phyloP scores from a whole-genome alignment of 2,888 invertebrate genomes.

The Agrilus biguttatus region DNA sequence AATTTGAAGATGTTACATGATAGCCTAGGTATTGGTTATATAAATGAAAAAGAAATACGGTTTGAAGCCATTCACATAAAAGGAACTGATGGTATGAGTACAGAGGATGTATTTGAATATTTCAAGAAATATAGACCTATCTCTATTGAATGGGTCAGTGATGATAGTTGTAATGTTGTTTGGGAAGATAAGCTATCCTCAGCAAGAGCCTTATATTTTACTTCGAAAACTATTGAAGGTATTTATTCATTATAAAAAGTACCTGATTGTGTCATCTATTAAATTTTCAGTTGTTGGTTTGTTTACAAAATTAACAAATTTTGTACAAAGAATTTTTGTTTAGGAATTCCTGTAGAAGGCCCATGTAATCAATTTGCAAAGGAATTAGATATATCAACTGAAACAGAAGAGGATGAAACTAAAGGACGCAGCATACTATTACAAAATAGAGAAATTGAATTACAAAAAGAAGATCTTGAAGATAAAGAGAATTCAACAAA shows the following conservation, averaged over 20 bases:
- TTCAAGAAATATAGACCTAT: slow-evolving; percentile 63
- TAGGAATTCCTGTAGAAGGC: slow-evolving; percentile 13
- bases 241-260: too few species aligned
- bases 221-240: slow-evolving; percentile 33
- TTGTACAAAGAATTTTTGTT: too few species aligned
- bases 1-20: slow-evolving; percentile 26
- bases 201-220: slow-evolving; percentile 42
- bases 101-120: slow-evolving; percentile 66
- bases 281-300: too few species aligned
- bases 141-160: slow-evolving; percentile 69
- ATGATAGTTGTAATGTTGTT: slow-evolving; percentile 59
- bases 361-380: slow-evolving; percentile 18
- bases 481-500: slow-evolving; percentile 26
- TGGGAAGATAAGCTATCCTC: slow-evolving; percentile 45
- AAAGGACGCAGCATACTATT: slow-evolving; percentile 19
- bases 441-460: slow-evolving; percentile 19
- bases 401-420: slow-evolving; percentile 5
- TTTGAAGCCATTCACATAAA: slow-evolving; percentile 62
- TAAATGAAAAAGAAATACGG: slow-evolving; percentile 47
- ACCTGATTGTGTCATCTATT: too few species aligned
- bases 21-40: slow-evolving; percentile 42
- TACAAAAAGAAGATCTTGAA: slow-evolving; percentile 21
- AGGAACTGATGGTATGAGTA: slow-evolving; percentile 61
- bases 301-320: too few species aligned
- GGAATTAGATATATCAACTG: slow-evolving; percentile 11